These are phyloP conservation scores for Tragelaphus imberbis DNA, from an alignment of 2,113 vertebrate species.

Conservation along the genomic window DNA sequence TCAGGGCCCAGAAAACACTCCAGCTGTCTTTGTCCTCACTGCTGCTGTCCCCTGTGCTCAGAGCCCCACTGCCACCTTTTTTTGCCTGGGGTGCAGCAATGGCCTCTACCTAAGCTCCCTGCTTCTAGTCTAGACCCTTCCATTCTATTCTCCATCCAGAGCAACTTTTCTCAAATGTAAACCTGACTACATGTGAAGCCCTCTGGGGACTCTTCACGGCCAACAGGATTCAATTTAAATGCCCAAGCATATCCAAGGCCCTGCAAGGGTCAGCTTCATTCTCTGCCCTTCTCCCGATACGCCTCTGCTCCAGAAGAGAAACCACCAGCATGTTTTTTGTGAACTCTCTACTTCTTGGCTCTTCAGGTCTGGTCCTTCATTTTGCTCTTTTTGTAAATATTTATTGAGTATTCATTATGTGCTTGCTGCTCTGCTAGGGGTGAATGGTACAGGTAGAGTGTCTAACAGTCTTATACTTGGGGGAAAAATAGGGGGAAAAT, in stretches of 20 bases:
- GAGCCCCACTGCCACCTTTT: accelerated
- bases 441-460: neutral
- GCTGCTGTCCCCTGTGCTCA: neutral
- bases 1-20: neutral
- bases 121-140: neutral
- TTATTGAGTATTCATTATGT: neutral
- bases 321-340: accelerated
- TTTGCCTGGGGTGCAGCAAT: accelerated
- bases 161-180: neutral
- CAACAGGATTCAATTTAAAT: neutral
- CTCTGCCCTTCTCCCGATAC: accelerated
- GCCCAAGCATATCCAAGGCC: neutral
- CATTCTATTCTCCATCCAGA: neutral
- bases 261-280: neutral
- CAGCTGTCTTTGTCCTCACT: neutral
- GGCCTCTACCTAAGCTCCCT: neutral
- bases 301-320: accelerated
- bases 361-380: no score
- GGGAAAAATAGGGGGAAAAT: neutral
- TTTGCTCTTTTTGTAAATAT: neutral
- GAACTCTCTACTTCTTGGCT: neutral
- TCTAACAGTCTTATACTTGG: neutral
- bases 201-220: neutral
- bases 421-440: neutral
- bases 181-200: neutral